phyloP scores from a whole-genome alignment of 2,797 vertebrate species.

The Scarus forsteni region DNA sequence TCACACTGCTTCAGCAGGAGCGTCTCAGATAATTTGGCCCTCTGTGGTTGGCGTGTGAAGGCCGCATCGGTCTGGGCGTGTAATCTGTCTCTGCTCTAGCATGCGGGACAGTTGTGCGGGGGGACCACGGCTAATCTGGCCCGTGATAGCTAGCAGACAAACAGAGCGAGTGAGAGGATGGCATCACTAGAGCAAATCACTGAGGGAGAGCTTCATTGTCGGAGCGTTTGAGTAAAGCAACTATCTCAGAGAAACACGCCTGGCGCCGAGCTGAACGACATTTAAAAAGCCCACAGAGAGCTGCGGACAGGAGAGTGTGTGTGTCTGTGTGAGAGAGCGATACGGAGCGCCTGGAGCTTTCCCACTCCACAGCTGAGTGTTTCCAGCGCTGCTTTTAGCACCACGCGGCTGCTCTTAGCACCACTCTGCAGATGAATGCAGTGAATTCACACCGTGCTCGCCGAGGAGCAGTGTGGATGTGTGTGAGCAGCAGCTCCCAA shows the following conservation, averaged over 20 bases:
- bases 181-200: constrained; percentile 37
- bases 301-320: constrained; percentile 29
- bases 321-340: constrained; percentile 40
- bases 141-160: constrained; percentile 17
- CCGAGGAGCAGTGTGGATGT: constrained; percentile 15
- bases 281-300: constrained; percentile 61
- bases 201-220: constrained; percentile 44
- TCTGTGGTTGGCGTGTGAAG: constrained; percentile 17
- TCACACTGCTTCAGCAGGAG: constrained; percentile 2
- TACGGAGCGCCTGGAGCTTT: constrained; percentile 43
- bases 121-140: constrained; percentile 29
- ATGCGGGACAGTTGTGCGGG: neutral
- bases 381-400: constrained; percentile 62
- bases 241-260: constrained; percentile 68
- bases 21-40: neutral
- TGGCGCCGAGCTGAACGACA: constrained; percentile 48
- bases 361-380: constrained; percentile 58
- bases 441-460: constrained; percentile 16
- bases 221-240: constrained; percentile 34
- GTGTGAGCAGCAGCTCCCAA: constrained; percentile 8
- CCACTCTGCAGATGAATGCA: constrained; percentile 34
- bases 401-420: constrained; percentile 23
- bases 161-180: neutral
- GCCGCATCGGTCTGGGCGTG: neutral
- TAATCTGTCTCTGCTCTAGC: constrained; percentile 37